phyloP scores from a whole-genome alignment of 2,113 vertebrate species.

The Catharus fuscescens region DNA sequence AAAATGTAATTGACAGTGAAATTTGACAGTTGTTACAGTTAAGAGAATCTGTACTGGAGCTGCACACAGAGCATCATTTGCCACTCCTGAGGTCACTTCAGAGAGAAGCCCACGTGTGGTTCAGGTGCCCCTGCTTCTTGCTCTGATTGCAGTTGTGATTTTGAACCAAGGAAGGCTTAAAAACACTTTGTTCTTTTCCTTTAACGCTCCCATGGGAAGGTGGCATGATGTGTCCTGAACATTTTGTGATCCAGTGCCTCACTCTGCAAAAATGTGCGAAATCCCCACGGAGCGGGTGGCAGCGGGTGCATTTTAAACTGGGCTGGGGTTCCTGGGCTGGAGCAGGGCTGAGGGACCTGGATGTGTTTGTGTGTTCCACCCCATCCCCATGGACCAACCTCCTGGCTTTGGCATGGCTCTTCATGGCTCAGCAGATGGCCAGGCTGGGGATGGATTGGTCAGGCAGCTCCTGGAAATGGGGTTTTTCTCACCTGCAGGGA shows the following conservation, averaged over 20 bases:
- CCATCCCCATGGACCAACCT: rapidly evolving
- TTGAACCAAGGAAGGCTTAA: neutral
- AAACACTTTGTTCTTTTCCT: neutral
- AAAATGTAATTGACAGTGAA: constrained; percentile 47
- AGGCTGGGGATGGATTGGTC: neutral
- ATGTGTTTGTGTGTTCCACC: neutral
- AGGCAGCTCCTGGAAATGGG: neutral
- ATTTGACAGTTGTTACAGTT: constrained; percentile 29
- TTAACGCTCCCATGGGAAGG: rapidly evolving
- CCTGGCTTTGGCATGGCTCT: neutral
- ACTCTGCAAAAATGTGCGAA: neutral
- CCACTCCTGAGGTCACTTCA: neutral
- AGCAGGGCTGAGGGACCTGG: neutral
- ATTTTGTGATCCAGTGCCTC: neutral
- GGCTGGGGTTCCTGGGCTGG: neutral
- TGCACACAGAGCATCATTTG: neutral
- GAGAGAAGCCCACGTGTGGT: rapidly evolving
- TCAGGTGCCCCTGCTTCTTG: neutral
- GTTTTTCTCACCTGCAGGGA: neutral
- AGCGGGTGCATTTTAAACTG: no score
- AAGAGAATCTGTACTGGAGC: neutral
- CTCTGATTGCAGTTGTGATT: neutral
- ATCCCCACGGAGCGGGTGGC: neutral
- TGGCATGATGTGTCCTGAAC: neutral
- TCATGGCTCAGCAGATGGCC: neutral